Evolutionary conservation across 2,797 vertebrate species (phyloP), one percentile per base, ranked within the genome.

Genomic region (Myoxocephalus aenaeus): DNA sequence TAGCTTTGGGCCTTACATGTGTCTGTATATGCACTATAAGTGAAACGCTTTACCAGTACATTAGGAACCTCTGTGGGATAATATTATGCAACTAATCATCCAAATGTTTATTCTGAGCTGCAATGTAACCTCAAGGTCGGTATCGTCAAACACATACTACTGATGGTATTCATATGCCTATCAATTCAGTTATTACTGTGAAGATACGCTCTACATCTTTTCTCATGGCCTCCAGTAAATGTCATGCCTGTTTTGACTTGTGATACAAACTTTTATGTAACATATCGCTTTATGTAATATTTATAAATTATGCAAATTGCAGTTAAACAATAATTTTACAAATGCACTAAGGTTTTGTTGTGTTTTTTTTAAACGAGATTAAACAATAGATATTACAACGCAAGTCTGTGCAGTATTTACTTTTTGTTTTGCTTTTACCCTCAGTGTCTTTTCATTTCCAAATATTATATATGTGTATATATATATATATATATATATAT

Each of bases 31-130:
- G 86, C 86, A 87, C 85, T 86, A 74, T 38, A 72, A 80, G 69
- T 80, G 34, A 87, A 85, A 88, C 42, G 84, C 90, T 91, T 90
- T 86, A 85, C 67, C 84, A 70, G 65, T 61, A 86, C 74, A 70
- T 79, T 76, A 65, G 69, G 78, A 77, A 58, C 79, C 80, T 81
- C 59, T 54, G 80, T 40, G 81, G 82, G 73, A 71, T 51, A 72
- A 64, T 78, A 85, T 77, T 90, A 91, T 93, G 89, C 87, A 91
- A 91, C 66, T 75, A 63, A 80, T 77, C 68, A 65, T 86, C 73
- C 77, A 86, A 89, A 85, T 50, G 63, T 86, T 84, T 65, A 72
- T 80, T 71, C 58, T 81, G 63, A 65, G 65, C 81, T 80, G 57
- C 54, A 11, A 65, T 54, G 71, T 75, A 63, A 87, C 72, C 50